These are phyloP conservation scores for Porites lobata DNA, from an alignment of 92 coral and sea anemone species.

Conservation along the genomic window DNA sequence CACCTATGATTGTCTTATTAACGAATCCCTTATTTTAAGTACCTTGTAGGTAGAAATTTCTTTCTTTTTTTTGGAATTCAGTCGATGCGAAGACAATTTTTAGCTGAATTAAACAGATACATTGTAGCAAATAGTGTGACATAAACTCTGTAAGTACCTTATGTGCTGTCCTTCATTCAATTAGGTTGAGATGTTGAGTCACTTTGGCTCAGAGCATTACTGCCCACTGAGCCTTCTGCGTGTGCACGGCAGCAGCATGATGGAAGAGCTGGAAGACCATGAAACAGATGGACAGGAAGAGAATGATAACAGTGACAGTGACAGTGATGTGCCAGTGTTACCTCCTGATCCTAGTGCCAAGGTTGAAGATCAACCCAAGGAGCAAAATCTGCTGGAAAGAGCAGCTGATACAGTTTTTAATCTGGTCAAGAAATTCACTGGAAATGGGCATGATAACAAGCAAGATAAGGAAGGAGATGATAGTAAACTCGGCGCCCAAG, in stretches of 20 bases:
- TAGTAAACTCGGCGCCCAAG: background rate
- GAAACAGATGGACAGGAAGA: constrained; percentile 88
- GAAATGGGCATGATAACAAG: constrained; percentile 47
- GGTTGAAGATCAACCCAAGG: constrained; percentile 66
- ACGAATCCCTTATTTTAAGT: no score
- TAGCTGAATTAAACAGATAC: no score
- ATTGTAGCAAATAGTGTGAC: no score
- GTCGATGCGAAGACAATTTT: no score
- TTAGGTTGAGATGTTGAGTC: constrained; percentile 97
- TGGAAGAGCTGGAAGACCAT: constrained; percentile 98
- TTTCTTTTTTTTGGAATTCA: no score
- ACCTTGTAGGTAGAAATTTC: no score
- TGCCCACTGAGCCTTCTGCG: constrained; percentile 97
- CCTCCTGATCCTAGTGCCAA: constrained; percentile 86
- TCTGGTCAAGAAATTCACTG: constrained; percentile 89
- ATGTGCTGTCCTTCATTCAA: background rate
- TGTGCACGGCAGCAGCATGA: constrained; percentile 95
- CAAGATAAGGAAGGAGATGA: background rate
- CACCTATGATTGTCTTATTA: no score
- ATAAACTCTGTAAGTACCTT: background rate
- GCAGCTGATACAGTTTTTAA: constrained; percentile 93
- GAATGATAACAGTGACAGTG: constrained; percentile 60
- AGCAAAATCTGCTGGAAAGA: constrained; percentile 75
- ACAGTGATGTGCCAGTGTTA: constrained; percentile 74
- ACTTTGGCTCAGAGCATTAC: constrained; percentile 98